Base-by-base conservation (phyloP, 2,797 vertebrate species). In the Galagoides demidoff region DNA sequence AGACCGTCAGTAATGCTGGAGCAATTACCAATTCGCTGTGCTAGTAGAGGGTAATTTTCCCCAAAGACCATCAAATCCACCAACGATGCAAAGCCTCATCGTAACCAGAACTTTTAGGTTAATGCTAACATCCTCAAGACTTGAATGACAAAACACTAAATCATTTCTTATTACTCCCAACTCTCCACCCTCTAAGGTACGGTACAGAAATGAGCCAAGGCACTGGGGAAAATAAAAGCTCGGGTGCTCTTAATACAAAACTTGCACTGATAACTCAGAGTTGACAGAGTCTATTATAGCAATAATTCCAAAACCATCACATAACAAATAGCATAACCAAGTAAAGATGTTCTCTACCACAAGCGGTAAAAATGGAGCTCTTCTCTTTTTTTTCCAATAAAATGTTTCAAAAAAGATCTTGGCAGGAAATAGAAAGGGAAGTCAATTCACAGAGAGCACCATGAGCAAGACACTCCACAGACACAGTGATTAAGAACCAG, bases 341-440 rank as follows among this genome's bases (percentile, higher is more conserved):
- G 23, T 57, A 78, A 92, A 92, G 63, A 73, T 59, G 34, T 63
- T 92, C 49, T 86, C 57, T 39, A 81, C 22, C 34, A 57, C 29
- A 88, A 89, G 31, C 31, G 59, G 57, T 64, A 78, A 64, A 83
- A 39, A 11, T 34, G 9, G 8, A 31, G 10, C 10, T 12, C 9
- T 23, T 82, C 0, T 23, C 4, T 45, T 17, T 57, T 19, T 19
- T 23, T 52, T 43, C 76, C 27, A 19, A 37, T 55, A 55, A 90
- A 85, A 87, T 37, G 49, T 83, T 95, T 94, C 39, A 85, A 70
- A 83, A 90, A 73, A 16, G 49, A 2, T 83, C 57, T 92, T 88
- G 73, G 14, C 92, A 79, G 5, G 31, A 90, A 93, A 79, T 6
- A 90, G 66, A 81, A 61, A 59, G 8, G 73, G 20, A 90, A 92